Conservation (phyloP, 2,797 vertebrate species). For the Halcyon badia region DNA sequence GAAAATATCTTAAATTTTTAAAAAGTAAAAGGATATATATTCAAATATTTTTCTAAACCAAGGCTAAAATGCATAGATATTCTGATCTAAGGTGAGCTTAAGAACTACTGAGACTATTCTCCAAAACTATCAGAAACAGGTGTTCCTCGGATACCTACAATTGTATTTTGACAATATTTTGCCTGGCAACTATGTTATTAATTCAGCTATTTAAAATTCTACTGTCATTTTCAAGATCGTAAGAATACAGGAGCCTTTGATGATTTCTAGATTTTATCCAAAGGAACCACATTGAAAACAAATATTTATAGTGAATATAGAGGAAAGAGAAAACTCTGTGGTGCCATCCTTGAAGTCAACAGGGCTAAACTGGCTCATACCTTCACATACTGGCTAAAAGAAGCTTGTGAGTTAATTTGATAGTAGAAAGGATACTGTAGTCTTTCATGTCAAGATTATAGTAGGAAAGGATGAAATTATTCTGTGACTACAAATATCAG, state of each 20-base stretch:
- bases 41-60: not conserved
- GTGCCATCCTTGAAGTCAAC: not conserved
- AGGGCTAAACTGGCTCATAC: not conserved
- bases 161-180: not conserved
- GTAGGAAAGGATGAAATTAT: not conserved
- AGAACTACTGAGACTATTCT: not conserved
- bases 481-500: not conserved
- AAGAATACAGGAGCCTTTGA: not conserved
- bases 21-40: not conserved
- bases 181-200: not conserved
- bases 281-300: constrained; percentile 20
- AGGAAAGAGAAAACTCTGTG: constrained; percentile 18
- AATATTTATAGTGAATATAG: not conserved
- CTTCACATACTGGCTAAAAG: constrained; percentile 4
- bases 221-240: not conserved
- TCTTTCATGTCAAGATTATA: not conserved
- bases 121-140: not conserved
- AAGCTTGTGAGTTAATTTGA: not conserved
- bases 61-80: not conserved
- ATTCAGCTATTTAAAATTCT: not conserved
- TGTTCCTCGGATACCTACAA: not conserved
- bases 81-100: not conserved
- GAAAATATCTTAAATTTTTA: not conserved
- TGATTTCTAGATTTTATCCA: not conserved
- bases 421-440: not conserved